These are phyloP conservation scores for Glossophaga mutica DNA, from an alignment of 2,797 vertebrate species.

Conservation along the genomic window DNA sequence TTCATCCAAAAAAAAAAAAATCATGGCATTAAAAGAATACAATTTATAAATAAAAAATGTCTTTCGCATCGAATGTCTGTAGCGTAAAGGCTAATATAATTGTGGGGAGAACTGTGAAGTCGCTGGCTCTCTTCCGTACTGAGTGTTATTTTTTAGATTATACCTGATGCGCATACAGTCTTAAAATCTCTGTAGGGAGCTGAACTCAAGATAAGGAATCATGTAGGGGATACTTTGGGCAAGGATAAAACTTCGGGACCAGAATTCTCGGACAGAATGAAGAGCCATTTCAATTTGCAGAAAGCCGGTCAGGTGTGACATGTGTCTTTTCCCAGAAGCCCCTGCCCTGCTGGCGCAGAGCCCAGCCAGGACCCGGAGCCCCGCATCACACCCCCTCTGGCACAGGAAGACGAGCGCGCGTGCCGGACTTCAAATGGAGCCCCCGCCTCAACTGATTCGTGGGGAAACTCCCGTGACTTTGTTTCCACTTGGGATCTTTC, in stretches of 20 bases:
- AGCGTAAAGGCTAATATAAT: too few relatives aligned
- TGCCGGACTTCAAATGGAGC: conserved; percentile 2
- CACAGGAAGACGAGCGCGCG: not conserved
- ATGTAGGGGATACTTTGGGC: not conserved
- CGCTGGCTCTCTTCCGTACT: too few relatives aligned
- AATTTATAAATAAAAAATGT: not conserved
- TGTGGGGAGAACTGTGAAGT: too few relatives aligned
- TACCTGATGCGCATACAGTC: not conserved
- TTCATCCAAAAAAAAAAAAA: not conserved
- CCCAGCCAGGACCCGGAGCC: not conserved
- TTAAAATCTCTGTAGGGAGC: not conserved
- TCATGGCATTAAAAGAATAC: not conserved
- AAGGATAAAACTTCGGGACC: not conserved
- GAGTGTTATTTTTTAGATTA: too few relatives aligned
- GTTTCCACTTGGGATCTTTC: conserved; percentile 56
- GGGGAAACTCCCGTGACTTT: conserved; percentile 44
- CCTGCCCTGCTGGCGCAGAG: not conserved
- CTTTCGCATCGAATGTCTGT: too few relatives aligned
- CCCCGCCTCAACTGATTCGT: conserved; percentile 9
- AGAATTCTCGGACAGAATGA: not conserved
- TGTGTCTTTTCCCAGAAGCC: not conserved
- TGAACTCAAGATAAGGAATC: not conserved
- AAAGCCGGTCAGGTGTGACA: not conserved
- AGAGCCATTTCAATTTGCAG: conserved; percentile 13
- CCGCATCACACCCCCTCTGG: not conserved